Conservation (phyloP, 2,888 invertebrate species). For the Luperina nickerlii region DNA sequence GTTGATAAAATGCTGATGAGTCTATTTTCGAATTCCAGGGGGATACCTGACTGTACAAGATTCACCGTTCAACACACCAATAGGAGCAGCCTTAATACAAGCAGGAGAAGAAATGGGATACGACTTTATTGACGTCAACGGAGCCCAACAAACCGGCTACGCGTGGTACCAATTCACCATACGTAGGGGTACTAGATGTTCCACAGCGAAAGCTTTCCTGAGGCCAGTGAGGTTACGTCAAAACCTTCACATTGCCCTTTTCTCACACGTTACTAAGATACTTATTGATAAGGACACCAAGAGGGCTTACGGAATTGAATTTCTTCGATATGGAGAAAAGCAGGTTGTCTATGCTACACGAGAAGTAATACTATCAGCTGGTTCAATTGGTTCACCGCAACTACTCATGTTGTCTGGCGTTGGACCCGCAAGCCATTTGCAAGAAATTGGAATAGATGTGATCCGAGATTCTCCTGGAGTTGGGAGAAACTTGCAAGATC, state of each 20-base stretch:
- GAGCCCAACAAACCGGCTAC: conserved; percentile 96
- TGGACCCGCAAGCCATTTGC: conserved; percentile 94
- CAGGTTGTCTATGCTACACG: conserved; percentile 92
- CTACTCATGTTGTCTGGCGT: conserved; percentile 97
- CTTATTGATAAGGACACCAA: conserved; percentile 93
- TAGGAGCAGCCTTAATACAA: conserved; percentile 96
- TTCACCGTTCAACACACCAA: conserved; percentile 94
- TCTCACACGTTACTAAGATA: conserved; percentile 94
- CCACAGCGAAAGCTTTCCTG: conserved; percentile 96
- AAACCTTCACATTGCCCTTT: conserved; percentile 95
- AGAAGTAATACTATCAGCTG: conserved; percentile 96
- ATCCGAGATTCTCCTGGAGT: conserved; percentile 95
- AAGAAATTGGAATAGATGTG: conserved; percentile 93
- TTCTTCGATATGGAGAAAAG: conserved; percentile 92
- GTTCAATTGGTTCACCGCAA: conserved; percentile 97
- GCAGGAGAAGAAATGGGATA: conserved; percentile 98
- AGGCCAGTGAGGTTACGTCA: conserved; percentile 94
- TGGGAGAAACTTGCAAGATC: conserved; percentile 96
- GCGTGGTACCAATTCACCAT: conserved; percentile 97
- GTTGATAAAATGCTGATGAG: not conserved
- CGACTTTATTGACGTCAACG: conserved; percentile 96
- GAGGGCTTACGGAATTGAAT: conserved; percentile 95
- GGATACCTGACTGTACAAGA: conserved; percentile 95
- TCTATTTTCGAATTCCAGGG: conserved; percentile 84
- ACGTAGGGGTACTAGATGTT: conserved; percentile 95